Evolutionary conservation across 2,113 vertebrate genomes (phyloP), one percentile per base, ranked within the genome.

Genomic region (Callipepla squamata): DNA sequence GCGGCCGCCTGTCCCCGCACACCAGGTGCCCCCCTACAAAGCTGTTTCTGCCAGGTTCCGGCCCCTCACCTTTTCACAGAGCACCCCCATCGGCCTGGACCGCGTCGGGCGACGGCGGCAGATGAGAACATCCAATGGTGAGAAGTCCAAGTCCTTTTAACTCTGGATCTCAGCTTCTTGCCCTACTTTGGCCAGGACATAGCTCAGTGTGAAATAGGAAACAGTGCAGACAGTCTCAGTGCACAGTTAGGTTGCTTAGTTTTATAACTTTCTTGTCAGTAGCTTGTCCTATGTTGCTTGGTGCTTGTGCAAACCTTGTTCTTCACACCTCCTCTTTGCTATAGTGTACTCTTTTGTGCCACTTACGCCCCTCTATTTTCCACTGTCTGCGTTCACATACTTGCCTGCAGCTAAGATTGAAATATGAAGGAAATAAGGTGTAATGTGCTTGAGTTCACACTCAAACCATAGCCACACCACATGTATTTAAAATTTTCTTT

Each of bases 21-120:
- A 99, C 91, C 98, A 98, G 73, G 99, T 99, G 16, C 99, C 99
- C 48, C 99, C 99, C 36, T 99, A 99, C 96, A 98, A 97, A 95
- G 99, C 98, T 0, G 98, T 99, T 69, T 99, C 99, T 2, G 99
- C 99, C 95, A 97, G 99, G 51, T 98, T 99, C 83, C 98, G 98
- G 11, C 99, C 99, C 0, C 98, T 98, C 74, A 89, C 98, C 65
- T 97, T 99, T 61, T 99, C 99, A 68, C 99, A 99, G 94, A 99
- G 99, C 96, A 99, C 99, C 61, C 99, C 99, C 48, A 99, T 99
- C 0, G 99, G 98, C 36, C 97, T 99, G 95, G 99, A 99, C 95
- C 98, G 98, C 0, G 98, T 99, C 62, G 99, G 99, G 36, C 97
- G 98, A 22, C 97, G 97, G 76, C 97, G 74, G 85, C 98, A 98